Percentiles rank a stretch among this genome's conserved stretches.
Conservation (phyloP, 2,797 vertebrate genomes). For the Platalea minor region DNA sequence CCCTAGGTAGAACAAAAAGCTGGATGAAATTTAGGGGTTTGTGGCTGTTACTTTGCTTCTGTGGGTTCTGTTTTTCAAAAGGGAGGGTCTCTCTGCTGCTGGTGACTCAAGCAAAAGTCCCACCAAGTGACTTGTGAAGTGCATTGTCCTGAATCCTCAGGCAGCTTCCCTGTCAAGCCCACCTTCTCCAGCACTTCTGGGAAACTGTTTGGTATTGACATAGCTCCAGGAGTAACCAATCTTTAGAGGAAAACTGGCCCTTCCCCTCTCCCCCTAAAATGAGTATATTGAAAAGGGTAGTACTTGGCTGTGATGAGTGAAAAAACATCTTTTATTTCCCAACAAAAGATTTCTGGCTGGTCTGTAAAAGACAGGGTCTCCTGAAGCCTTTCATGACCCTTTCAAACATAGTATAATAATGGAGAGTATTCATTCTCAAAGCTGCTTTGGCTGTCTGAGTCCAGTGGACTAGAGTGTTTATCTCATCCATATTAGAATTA, state of each 20-base stretch:
- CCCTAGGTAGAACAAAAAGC: background rate
- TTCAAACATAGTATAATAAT: slow-evolving; percentile 29
- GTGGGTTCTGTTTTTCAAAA: background rate
- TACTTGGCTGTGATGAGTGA: slow-evolving; percentile 44
- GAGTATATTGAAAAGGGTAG: slow-evolving; percentile 33
- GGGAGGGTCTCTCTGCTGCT: background rate
- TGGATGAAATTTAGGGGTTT: background rate
- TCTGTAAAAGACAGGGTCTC: slow-evolving; percentile 14
- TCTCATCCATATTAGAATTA: slow-evolving; percentile 4
- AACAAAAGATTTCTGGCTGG: slow-evolving; percentile 50
- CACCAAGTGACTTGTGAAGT: background rate
- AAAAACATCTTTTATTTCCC: slow-evolving; percentile 51
- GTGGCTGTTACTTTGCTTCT: background rate
- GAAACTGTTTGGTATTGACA: slow-evolving; percentile 30
- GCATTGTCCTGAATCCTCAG: background rate
- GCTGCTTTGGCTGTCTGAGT: slow-evolving; percentile 9
- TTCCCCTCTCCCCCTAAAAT: background rate
- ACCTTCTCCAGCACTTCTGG: background rate
- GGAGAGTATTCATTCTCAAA: slow-evolving; percentile 33
- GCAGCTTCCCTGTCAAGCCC: background rate
- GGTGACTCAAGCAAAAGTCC: background rate
- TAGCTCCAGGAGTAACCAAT: background rate
- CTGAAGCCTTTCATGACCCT: slow-evolving; percentile 28
- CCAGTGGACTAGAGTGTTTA: slow-evolving; percentile 30
- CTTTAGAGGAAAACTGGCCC: slow-evolving; percentile 4